Conservation (phyloP, 2,797 vertebrate genomes). For the Anniella stebbinsi region DNA sequence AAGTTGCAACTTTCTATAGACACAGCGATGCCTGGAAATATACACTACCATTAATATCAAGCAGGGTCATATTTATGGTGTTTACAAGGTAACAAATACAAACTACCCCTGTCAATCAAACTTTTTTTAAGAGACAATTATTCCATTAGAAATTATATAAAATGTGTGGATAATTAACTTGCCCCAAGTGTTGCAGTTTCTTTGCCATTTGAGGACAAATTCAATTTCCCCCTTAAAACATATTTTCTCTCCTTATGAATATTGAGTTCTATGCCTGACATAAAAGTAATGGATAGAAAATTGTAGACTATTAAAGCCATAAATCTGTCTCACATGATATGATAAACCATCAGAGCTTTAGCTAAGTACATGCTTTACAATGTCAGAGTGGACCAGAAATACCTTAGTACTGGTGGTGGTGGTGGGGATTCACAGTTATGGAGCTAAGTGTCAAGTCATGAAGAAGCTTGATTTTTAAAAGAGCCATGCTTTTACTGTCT, state of each 20-base stretch:
- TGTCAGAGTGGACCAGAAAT: slow-evolving; percentile 16
- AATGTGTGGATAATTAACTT: not conserved
- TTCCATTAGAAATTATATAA: not conserved
- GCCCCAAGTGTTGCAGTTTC: not conserved
- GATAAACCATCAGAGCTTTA: not conserved
- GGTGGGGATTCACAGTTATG: not conserved
- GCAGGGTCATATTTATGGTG: not conserved
- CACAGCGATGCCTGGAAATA: not conserved
- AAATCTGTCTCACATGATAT: slow-evolving; percentile 35
- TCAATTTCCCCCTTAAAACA: slow-evolving; percentile 22
- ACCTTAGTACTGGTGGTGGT: slow-evolving; percentile 26
- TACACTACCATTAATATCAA: not conserved
- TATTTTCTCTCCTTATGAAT: slow-evolving; percentile 25
- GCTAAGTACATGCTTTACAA: slow-evolving; percentile 5
- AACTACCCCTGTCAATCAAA: not conserved
- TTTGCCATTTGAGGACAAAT: slow-evolving; percentile 11
- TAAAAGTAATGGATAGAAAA: slow-evolving; percentile 31
- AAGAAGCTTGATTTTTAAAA: not conserved
- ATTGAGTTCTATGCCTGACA: slow-evolving; percentile 37
- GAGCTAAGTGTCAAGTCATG: not conserved
- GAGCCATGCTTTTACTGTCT: not conserved
- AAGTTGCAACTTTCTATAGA: not conserved
- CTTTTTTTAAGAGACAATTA: not conserved
- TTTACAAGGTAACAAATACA: not conserved
- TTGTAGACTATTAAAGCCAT: not conserved